Conservation (phyloP, 2,113 vertebrate genomes). For the Phyllopteryx taeniolatus region DNA sequence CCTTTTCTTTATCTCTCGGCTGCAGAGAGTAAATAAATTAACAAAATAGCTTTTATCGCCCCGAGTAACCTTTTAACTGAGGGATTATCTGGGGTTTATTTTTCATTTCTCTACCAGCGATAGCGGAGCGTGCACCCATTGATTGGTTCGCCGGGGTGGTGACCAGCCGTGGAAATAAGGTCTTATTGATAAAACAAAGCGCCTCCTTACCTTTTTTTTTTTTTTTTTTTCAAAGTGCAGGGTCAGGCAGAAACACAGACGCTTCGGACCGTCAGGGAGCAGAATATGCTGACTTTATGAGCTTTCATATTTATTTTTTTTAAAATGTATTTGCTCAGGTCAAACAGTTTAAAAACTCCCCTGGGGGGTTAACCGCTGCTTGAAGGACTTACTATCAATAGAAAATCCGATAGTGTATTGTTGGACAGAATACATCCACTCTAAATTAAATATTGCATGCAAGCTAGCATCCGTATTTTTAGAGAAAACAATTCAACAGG, state of each 20-base stretch:
- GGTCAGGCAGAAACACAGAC: slow-evolving; percentile 66
- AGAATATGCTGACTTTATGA: slow-evolving; percentile 43
- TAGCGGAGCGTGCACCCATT: slow-evolving; percentile 97
- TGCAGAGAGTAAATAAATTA: slow-evolving; percentile 99
- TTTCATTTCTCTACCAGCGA: slow-evolving; percentile 97
- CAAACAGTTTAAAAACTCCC: slow-evolving; percentile 58
- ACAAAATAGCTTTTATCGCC: slow-evolving; percentile 99
- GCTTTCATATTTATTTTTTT: slow-evolving; percentile 5
- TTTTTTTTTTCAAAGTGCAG: slow-evolving; percentile 44
- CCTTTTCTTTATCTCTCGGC: slow-evolving; percentile 96
- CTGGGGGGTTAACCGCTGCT: slow-evolving; percentile 62
- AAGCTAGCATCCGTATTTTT: not conserved
- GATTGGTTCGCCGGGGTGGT: slow-evolving; percentile 97
- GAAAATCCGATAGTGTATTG: slow-evolving; percentile 29
- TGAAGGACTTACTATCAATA: slow-evolving; percentile 47
- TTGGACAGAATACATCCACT: not conserved
- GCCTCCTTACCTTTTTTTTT: slow-evolving; percentile 58
- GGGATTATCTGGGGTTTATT: slow-evolving; percentile 99
- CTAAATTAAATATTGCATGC: not conserved
- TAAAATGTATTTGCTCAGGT: slow-evolving; percentile 43
- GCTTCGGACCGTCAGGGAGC: slow-evolving; percentile 46
- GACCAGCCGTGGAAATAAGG: slow-evolving; percentile 97
- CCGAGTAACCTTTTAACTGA: slow-evolving; percentile 99
- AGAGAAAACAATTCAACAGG: not conserved
- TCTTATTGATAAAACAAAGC: slow-evolving; percentile 86